Percentiles rank a stretch among this genome's conserved stretches.
Evolutionary conservation across 1,140 invertebrate species (phyloP).

Genomic region (Riptortus pedestris): DNA sequence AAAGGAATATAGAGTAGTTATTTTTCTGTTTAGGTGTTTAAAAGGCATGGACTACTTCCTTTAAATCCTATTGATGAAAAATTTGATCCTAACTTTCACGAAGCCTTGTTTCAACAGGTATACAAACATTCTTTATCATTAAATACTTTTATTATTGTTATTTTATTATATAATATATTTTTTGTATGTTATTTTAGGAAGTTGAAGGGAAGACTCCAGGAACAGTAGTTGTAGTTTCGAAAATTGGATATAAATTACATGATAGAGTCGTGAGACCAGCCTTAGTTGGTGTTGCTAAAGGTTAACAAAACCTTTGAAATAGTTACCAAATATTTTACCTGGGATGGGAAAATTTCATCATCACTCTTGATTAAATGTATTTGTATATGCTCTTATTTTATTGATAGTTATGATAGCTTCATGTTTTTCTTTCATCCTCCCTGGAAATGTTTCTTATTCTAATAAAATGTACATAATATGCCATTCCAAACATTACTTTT

Average conservation of each 20-base stretch:
- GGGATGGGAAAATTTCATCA: too few relatives aligned
- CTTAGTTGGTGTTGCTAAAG: slow-evolving; percentile 86
- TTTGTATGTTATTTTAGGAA: slow-evolving; percentile 49
- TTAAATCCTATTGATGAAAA: slow-evolving; percentile 84
- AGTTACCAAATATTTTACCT: not conserved
- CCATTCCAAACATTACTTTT: too few relatives aligned
- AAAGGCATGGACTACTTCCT: slow-evolving; percentile 72
- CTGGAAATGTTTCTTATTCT: too few relatives aligned
- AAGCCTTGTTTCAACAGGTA: slow-evolving; percentile 89
- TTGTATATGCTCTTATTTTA: too few relatives aligned
- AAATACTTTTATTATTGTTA: not conserved
- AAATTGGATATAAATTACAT: slow-evolving; percentile 90
- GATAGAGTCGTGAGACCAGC: slow-evolving; percentile 89
- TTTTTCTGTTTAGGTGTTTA: slow-evolving; percentile 70
- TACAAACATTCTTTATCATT: slow-evolving; percentile 11
- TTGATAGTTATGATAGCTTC: too few relatives aligned
- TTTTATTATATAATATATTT: not conserved
- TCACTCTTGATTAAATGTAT: too few relatives aligned
- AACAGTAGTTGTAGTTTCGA: slow-evolving; percentile 82
- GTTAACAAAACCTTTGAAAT: slow-evolving; percentile 11
- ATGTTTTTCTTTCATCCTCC: too few relatives aligned
- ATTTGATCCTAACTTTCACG: slow-evolving; percentile 93
- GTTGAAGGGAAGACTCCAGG: slow-evolving; percentile 69
- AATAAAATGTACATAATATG: too few relatives aligned
- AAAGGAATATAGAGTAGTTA: too few relatives aligned